These are phyloP conservation scores for Suillia variegata DNA, from an alignment of 2,888 invertebrate genomes.

Conservation along the genomic window DNA sequence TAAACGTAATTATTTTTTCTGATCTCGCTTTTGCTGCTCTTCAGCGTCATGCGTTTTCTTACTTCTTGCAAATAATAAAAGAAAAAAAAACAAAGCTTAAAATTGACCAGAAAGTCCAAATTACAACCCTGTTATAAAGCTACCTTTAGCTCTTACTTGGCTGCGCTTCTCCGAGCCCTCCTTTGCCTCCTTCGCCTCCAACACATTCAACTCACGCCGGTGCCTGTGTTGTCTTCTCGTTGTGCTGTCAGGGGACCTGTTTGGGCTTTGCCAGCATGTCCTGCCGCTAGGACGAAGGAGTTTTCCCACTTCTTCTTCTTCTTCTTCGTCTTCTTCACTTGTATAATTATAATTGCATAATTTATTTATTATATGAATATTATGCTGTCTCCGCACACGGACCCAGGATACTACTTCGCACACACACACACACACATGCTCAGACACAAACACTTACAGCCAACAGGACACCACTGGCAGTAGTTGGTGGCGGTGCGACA, in stretches of 20 bases:
- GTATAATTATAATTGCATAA: constrained; percentile 52
- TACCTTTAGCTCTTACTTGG: constrained; percentile 1
- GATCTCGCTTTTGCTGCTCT: constrained; percentile 46
- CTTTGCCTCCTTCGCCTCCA: no score
- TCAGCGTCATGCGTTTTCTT: no score
- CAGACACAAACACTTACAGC: background rate
- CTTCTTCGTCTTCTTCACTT: no score
- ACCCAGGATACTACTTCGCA: no score
- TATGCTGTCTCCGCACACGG: constrained; percentile 41
- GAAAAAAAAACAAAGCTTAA: no score
- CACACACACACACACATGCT: background rate
- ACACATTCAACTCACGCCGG: no score
- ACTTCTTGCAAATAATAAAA: no score
- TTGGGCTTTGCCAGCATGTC: no score
- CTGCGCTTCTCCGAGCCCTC: no score
- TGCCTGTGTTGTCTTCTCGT: constrained; percentile 40
- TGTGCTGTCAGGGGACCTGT: background rate
- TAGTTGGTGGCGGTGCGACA: no score
- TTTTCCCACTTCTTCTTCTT: no score
- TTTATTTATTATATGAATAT: constrained; percentile 52
- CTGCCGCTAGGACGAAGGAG: constrained; percentile 21
- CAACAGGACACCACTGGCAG: background rate
- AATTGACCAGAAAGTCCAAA: constrained; percentile 11
- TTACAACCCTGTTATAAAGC: background rate
- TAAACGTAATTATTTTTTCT: constrained; percentile 51